phyloP scores from a whole-genome alignment of 2,888 invertebrate genomes.

The Plemyria rubiginata region DNA sequence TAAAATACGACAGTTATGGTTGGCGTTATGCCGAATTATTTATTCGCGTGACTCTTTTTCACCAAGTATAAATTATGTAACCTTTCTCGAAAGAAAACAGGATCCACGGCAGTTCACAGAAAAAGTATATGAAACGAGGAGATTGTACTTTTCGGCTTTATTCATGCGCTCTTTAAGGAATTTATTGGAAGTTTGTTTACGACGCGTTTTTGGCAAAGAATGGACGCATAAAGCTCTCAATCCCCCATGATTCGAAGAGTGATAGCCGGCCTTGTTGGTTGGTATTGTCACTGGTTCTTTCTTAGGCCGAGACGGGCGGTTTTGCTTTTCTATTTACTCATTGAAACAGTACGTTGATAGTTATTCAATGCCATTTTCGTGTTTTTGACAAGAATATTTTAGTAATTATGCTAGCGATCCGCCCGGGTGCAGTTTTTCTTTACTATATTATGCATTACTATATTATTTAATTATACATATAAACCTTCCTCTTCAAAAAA shows the following conservation, averaged over 20 bases:
- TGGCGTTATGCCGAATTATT: neutral
- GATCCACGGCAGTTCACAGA: constrained; percentile 1
- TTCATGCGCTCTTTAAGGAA: constrained; percentile 11
- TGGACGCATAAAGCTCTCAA: constrained; percentile 23
- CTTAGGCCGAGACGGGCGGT: neutral
- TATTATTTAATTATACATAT: no score
- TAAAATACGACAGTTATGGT: neutral
- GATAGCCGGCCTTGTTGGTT: neutral
- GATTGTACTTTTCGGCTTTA: constrained; percentile 10
- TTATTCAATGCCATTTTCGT: no score
- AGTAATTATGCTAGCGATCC: no score
- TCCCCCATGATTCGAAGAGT: neutral
- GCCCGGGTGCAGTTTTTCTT: no score
- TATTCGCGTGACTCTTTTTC: neutral
- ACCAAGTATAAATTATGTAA: neutral
- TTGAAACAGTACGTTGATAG: no score
- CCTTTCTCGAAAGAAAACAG: neutral
- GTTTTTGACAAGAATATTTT: no score
- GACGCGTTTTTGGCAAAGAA: constrained; percentile 22
- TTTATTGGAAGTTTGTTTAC: neutral
- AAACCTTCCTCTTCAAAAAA: no score
- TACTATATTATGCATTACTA: no score
- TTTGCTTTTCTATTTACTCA: no score
- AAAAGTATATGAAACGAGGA: constrained; percentile 9
- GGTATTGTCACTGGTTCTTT: neutral